These are phyloP conservation scores for Poecilia velifera DNA, from an alignment of 2,797 vertebrate species.

Conservation along the genomic window DNA sequence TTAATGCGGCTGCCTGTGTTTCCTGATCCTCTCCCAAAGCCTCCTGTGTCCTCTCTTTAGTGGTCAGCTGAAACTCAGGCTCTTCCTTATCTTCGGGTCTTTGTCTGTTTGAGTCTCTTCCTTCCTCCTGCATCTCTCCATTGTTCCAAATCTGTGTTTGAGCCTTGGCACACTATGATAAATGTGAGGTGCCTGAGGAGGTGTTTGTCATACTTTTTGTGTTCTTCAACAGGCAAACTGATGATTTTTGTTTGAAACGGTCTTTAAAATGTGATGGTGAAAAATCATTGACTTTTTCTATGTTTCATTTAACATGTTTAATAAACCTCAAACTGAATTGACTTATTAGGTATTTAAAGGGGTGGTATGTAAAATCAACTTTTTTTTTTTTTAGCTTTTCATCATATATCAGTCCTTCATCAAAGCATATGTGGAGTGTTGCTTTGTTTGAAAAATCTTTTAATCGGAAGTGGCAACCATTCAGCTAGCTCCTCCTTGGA, in stretches of 20 bases:
- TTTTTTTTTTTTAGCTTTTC: background rate
- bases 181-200: background rate
- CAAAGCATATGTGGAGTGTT: no score
- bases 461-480: no score
- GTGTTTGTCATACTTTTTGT: background rate
- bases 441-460: no score
- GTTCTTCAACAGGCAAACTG: background rate
- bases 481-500: no score
- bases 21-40: background rate
- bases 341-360: background rate
- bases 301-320: background rate
- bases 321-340: background rate
- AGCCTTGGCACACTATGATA: background rate
- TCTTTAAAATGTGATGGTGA: background rate
- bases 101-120: constrained; percentile 11
- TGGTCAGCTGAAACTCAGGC: background rate
- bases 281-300: background rate
- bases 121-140: constrained; percentile 1
- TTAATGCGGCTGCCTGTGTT: background rate
- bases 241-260: background rate
- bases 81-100: background rate
- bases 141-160: background rate
- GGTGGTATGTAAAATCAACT: no score
- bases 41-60: background rate
- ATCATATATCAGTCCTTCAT: no score